phyloP scores from a whole-genome alignment of 2,797 vertebrate genomes.

The Peromyscus eremicus region DNA sequence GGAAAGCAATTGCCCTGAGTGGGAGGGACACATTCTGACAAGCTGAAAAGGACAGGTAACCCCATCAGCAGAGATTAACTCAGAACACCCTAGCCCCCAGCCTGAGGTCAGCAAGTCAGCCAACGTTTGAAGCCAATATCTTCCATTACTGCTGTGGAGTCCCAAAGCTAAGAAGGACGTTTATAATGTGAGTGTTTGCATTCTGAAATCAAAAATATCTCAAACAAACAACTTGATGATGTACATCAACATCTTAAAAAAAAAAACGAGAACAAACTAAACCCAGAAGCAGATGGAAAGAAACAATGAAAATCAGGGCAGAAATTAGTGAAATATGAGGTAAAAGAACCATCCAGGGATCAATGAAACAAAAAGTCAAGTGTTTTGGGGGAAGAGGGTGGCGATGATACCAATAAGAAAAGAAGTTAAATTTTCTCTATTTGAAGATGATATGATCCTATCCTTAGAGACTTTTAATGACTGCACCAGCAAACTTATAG shows the following conservation, averaged over 20 bases:
- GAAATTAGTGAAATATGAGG: not conserved
- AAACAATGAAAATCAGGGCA: not conserved
- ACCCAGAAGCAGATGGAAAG: not conserved
- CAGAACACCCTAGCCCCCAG: not conserved
- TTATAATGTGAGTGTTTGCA: not conserved
- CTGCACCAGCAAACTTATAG: not conserved
- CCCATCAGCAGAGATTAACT: not conserved
- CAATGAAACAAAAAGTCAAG: not conserved
- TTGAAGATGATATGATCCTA: not conserved
- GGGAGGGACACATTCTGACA: not conserved
- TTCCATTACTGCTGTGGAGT: not conserved
- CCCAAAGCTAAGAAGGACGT: not conserved
- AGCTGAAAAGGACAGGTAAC: not conserved
- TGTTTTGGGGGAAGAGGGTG: not conserved
- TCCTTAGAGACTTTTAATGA: not conserved
- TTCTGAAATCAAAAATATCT: not conserved
- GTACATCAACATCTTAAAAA: not conserved
- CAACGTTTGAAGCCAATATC: not conserved
- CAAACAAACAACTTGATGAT: not conserved
- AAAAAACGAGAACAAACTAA: not conserved
- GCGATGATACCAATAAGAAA: not conserved
- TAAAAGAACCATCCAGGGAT: not conserved
- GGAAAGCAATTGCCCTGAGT: too few species aligned
- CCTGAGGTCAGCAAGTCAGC: not conserved
- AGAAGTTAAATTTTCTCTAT: not conserved